Conservation (phyloP, 2,797 vertebrate species). For the Antrozous pallidus region DNA sequence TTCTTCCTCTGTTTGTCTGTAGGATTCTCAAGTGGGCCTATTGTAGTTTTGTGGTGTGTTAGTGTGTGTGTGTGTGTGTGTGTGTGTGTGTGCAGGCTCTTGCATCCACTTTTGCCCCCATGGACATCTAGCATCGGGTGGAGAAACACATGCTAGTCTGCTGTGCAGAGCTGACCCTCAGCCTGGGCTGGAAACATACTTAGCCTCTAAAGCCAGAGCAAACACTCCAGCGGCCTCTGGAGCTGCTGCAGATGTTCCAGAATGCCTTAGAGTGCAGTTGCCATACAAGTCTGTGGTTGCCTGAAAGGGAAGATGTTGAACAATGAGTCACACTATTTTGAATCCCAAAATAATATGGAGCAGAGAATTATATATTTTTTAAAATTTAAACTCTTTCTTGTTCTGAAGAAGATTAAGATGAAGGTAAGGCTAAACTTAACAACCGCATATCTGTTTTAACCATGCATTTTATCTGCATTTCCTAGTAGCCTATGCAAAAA, state of each 20-base stretch:
- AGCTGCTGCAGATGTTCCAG: slow-evolving; percentile 97
- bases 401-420: slow-evolving; percentile 19
- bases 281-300: slow-evolving; percentile 99
- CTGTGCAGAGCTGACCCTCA: not conserved
- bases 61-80: not conserved
- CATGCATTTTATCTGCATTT: slow-evolving; percentile 19
- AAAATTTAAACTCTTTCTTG: not conserved
- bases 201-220: slow-evolving; percentile 96
- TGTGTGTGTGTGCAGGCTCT: not conserved
- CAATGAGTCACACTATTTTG: slow-evolving; percentile 19
- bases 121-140: slow-evolving; percentile 32
- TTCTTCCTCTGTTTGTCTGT: not conserved
- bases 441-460: not conserved
- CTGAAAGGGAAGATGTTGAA: slow-evolving; percentile 82
- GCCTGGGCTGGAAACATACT: slow-evolving; percentile 87
- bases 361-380: not conserved
- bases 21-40: not conserved
- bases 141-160: not conserved
- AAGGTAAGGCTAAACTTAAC: not conserved
- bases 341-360: not conserved
- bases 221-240: slow-evolving; percentile 98
- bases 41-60: not conserved
- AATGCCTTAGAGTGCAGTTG: slow-evolving; percentile 98
- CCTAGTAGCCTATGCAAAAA: not conserved
- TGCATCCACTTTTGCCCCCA: not conserved